These are phyloP conservation scores for Mimumesa dahlbomi DNA, from an alignment of 2,888 invertebrate genomes.

Conservation along the genomic window DNA sequence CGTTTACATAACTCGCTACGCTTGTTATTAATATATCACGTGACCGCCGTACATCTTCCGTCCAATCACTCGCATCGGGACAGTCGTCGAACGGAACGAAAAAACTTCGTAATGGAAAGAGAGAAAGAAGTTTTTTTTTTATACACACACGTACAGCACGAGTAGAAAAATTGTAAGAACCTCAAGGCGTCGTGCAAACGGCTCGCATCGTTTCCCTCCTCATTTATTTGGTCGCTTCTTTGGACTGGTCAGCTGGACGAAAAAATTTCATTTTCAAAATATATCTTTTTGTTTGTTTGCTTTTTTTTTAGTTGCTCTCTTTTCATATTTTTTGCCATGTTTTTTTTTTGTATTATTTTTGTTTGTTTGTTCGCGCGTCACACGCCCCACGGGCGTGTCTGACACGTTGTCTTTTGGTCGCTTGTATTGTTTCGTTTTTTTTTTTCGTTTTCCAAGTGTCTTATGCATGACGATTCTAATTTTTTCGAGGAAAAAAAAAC, in stretches of 20 bases:
- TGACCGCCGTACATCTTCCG: slow-evolving; percentile 72
- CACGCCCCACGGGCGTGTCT: too few species aligned
- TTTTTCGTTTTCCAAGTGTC: background rate
- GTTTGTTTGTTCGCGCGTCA: too few species aligned
- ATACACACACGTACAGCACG: slow-evolving; percentile 24
- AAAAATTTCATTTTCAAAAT: slow-evolving; percentile 65
- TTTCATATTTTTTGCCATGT: background rate
- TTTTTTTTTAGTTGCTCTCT: slow-evolving; percentile 28
- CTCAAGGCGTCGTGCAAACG: slow-evolving; percentile 72
- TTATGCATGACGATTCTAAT: too few species aligned
- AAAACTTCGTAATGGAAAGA: slow-evolving; percentile 41
- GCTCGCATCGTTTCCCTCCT: slow-evolving; percentile 76
- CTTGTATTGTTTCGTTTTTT: slow-evolving; percentile 16
- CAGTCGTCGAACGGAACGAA: slow-evolving; percentile 54
- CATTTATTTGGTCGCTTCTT: slow-evolving; percentile 80
- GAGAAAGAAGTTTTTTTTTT: slow-evolving; percentile 52
- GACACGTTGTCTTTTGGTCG: slow-evolving; percentile 20
- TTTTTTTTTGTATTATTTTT: too few species aligned
- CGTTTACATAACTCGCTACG: slow-evolving; percentile 68
- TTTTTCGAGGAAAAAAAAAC: too few species aligned
- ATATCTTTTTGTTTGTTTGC: slow-evolving; percentile 53
- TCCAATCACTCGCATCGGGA: slow-evolving; percentile 64
- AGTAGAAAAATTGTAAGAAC: slow-evolving; percentile 60
- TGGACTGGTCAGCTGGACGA: slow-evolving; percentile 80
- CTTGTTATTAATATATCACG: slow-evolving; percentile 73